phyloP scores from a whole-genome alignment of 2,113 vertebrate genomes.

The Chrysemys picta region DNA sequence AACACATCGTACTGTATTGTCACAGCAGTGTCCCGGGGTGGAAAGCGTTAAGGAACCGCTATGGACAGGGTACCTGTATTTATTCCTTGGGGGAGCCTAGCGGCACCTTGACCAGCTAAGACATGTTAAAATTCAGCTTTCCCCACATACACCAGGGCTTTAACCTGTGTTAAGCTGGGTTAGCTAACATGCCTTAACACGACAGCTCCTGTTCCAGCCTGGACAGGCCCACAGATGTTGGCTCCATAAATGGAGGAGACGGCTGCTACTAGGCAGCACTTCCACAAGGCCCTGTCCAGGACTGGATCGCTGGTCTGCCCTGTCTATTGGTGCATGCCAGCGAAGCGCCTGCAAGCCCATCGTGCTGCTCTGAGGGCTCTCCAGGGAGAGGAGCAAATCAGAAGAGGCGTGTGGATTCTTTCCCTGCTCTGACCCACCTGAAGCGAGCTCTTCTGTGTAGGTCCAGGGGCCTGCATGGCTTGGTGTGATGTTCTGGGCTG shows the following conservation, averaged over 20 bases:
- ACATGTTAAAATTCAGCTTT: neutral
- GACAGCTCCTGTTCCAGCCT: neutral
- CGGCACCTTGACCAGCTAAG: neutral
- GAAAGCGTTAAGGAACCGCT: too few relatives aligned
- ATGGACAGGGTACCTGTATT: too few relatives aligned
- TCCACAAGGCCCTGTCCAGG: neutral
- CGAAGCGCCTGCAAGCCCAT: neutral
- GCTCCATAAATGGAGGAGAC: neutral
- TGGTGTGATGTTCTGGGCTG: neutral
- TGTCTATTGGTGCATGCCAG: neutral
- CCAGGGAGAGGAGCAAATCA: neutral
- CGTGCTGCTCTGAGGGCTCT: neutral
- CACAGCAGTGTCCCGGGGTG: too few relatives aligned
- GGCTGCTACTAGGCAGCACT: neutral
- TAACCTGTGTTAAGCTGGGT: too few relatives aligned
- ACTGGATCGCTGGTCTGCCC: too few relatives aligned
- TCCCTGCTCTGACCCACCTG: neutral
- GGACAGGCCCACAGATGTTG: neutral
- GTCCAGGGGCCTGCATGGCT: neutral
- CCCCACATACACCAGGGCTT: neutral
- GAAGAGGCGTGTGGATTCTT: neutral
- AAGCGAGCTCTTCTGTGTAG: neutral
- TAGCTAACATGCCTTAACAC: neutral
- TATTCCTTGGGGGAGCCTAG: too few relatives aligned
- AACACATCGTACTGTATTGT: neutral